Conservation (phyloP, 2,888 invertebrate genomes). For the Ischnura elegans region DNA sequence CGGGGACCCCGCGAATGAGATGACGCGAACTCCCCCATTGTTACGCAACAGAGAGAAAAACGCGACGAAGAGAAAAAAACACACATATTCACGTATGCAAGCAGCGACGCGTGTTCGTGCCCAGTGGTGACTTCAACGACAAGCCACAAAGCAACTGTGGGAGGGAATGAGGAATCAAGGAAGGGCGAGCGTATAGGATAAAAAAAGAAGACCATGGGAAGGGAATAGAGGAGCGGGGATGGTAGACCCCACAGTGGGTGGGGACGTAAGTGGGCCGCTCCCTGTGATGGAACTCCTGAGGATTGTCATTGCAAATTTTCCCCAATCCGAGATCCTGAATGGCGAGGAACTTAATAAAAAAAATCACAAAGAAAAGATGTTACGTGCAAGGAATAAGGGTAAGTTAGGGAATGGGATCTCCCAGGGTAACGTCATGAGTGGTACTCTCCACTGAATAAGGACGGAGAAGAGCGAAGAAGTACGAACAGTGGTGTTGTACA, state of each 20-base stretch:
- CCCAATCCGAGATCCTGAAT: background rate
- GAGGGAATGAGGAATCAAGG: background rate
- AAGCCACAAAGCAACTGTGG: background rate
- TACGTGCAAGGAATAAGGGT: background rate
- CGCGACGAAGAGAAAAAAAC: background rate
- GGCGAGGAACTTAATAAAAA: background rate
- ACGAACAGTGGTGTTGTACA: background rate
- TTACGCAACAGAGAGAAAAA: conserved; percentile 24
- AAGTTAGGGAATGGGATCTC: conserved; percentile 9
- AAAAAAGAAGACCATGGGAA: background rate
- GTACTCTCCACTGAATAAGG: conserved; percentile 49
- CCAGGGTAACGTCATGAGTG: background rate
- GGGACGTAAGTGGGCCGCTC: background rate
- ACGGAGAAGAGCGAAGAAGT: background rate
- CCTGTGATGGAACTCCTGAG: background rate
- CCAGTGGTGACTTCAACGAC: background rate
- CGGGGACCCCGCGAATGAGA: background rate
- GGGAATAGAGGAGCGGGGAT: background rate
- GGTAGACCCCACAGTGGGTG: background rate
- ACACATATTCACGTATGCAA: no score
- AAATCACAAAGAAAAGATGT: no score
- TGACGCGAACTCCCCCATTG: conserved; percentile 21
- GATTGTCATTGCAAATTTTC: background rate
- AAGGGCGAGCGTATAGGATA: background rate
- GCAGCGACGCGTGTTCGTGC: background rate